Evolutionary conservation across 2,888 invertebrate species (phyloP), one percentile per base, ranked within the genome.

Genomic region (Suillia variegata): DNA sequence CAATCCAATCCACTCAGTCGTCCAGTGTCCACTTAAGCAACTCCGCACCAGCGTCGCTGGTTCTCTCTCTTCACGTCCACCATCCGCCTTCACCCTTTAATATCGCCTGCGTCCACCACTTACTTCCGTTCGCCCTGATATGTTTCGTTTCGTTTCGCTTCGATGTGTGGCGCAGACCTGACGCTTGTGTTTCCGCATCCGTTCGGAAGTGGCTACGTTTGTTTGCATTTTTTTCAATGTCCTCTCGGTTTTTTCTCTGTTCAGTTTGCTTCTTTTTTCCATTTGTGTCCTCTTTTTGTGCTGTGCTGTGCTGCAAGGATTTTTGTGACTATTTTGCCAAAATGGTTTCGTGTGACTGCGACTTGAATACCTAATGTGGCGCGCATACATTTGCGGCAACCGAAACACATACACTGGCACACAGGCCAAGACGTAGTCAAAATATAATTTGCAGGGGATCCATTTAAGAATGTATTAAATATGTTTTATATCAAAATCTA

Each of bases 161-260:
- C 38, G 12, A n/a, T 38, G 15, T 26, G 38, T n/a, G 10, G 12
- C 38, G 15, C 15, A 10, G 70, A 76, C 76, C 76, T 74, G 74
- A 75, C 70, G 78, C 75, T 73, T 66, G 73, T 70, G 70, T 76
- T 76, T 77, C 78, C 78, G 78, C 61, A 64, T 62, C 68, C 69
- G 71, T 63, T 70, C 76, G 78, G 77, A 76, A 77, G 71, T 75
- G 72, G 67, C 69, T 63, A 65, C 65, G 45, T 45, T 45, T 45
- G 38, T n/a, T 38, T n/a, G 26, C 26, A 8, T 38, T 38, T 38
- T 31, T 38, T 38, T 13, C 38, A 13, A n/a, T 38, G 38, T 38
- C 26, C 26, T 5, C 10, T 26, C n/a, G 10, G 5, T 38, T 38
- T n/a, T 38, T n/a, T 8, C 38, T 8, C n/a, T 38, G n/a, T 13